Evolutionary conservation across 2,113 vertebrate genomes (phyloP).

Genomic region (Colinus virginianus): DNA sequence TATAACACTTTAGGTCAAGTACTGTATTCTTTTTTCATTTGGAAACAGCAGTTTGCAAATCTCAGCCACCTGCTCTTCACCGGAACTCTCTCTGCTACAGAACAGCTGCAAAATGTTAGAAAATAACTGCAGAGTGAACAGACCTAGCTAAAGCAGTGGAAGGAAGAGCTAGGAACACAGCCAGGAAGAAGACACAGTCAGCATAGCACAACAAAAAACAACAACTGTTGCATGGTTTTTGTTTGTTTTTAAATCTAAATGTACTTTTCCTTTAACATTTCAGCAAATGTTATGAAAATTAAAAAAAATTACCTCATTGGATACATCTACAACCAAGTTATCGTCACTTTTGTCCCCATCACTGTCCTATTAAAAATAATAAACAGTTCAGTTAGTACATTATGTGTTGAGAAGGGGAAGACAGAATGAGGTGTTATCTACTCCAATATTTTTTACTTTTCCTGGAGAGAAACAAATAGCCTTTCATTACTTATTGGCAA

Average conservation of each 20-base stretch:
- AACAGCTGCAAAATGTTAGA: background rate
- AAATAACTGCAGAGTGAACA: accelerated
- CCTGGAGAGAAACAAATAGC: background rate
- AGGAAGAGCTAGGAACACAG: background rate
- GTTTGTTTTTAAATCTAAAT: slow-evolving; percentile 11
- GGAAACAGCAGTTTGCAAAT: background rate
- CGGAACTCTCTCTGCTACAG: background rate
- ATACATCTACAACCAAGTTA: slow-evolving; percentile 89
- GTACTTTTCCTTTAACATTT: slow-evolving; percentile 36
- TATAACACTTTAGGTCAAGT: background rate
- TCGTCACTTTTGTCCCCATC: slow-evolving; percentile 89
- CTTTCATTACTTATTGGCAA: background rate
- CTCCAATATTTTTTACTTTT: slow-evolving; percentile 7
- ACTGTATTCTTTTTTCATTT: background rate
- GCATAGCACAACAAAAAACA: background rate
- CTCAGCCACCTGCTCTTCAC: background rate
- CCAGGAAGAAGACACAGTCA: background rate
- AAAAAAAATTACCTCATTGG: slow-evolving; percentile 84
- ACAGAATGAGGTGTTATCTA: background rate
- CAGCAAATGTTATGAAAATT: slow-evolving; percentile 25
- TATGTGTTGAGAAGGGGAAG: background rate
- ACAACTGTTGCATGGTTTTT: slow-evolving; percentile 34
- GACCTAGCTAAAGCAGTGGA: background rate
- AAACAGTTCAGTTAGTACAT: slow-evolving; percentile 65
- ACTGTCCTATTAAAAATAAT: slow-evolving; percentile 82